Percentiles rank a stretch among this genome's conserved stretches.
Evolutionary conservation across 2,888 invertebrate species (phyloP).

Genomic region (Cynaeus angustus): DNA sequence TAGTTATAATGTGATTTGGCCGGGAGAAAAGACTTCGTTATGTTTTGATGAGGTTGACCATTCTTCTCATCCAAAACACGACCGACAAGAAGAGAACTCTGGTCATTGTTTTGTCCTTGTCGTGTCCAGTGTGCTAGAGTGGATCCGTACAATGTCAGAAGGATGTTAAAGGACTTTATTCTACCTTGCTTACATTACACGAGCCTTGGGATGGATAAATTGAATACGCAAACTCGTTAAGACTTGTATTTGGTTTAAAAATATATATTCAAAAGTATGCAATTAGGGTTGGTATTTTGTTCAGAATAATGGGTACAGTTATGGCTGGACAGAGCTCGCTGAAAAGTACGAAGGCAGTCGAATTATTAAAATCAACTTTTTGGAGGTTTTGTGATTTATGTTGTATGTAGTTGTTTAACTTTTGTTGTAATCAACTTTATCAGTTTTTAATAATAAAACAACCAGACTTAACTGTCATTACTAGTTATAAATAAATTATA

Average conservation of each 20-base stretch:
- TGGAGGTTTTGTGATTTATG: too few relatives aligned
- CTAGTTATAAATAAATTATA: too few relatives aligned
- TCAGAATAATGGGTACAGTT: slow-evolving; percentile 13
- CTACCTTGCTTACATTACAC: slow-evolving; percentile 58
- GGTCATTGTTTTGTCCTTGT: slow-evolving; percentile 48
- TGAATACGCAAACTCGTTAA: slow-evolving; percentile 62
- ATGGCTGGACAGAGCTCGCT: too few relatives aligned
- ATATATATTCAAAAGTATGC: slow-evolving; percentile 52
- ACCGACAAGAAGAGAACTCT: slow-evolving; percentile 29
- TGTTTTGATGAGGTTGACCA: slow-evolving; percentile 70
- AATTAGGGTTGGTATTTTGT: slow-evolving; percentile 45
- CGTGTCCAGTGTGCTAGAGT: slow-evolving; percentile 47
- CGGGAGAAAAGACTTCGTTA: slow-evolving; percentile 70
- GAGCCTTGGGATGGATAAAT: slow-evolving; percentile 57
- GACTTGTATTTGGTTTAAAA: slow-evolving; percentile 52
- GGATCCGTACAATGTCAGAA: slow-evolving; percentile 45
- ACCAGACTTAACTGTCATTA: too few relatives aligned
- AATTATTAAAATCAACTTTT: too few relatives aligned
- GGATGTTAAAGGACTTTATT: slow-evolving; percentile 45
- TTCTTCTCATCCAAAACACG: slow-evolving; percentile 62
- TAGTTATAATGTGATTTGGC: slow-evolving; percentile 71
- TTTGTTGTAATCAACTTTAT: too few relatives aligned
- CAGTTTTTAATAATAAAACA: too few relatives aligned
- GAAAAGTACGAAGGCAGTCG: too few relatives aligned
- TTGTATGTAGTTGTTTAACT: too few relatives aligned